phyloP scores from a whole-genome alignment of 2,888 invertebrate genomes.

The Pemphredon lugubris region DNA sequence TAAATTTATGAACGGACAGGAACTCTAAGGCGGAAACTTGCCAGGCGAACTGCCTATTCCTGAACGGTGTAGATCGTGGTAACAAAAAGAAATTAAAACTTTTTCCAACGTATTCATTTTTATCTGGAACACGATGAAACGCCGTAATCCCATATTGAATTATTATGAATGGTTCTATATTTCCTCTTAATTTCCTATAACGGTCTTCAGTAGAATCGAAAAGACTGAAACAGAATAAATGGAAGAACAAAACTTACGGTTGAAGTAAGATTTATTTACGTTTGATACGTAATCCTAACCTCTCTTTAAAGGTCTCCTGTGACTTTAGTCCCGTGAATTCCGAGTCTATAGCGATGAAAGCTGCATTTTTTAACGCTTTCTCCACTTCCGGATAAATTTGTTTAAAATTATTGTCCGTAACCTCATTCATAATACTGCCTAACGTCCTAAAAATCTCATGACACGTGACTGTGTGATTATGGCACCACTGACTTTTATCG shows the following conservation, averaged over 20 bases:
- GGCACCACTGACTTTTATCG: no score
- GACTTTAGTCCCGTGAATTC: constrained; percentile 87
- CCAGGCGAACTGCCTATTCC: constrained; percentile 85
- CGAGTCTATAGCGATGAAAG: constrained; percentile 87
- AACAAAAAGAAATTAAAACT: constrained; percentile 87
- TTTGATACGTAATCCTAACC: constrained; percentile 78
- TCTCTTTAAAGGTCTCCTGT: constrained; percentile 82
- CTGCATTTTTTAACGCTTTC: constrained; percentile 83
- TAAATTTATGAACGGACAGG: constrained; percentile 84
- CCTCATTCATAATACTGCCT: constrained; percentile 83
- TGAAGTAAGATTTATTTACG: not conserved
- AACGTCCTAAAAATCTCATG: not conserved
- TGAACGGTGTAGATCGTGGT: constrained; percentile 85
- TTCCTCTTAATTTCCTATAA: constrained; percentile 82
- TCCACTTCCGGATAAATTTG: constrained; percentile 83
- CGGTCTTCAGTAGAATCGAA: constrained; percentile 83
- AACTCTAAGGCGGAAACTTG: constrained; percentile 86
- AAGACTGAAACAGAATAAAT: constrained; percentile 81
- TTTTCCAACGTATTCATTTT: constrained; percentile 84
- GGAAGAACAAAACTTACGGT: not conserved
- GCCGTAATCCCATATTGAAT: constrained; percentile 87
- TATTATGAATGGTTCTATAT: constrained; percentile 83
- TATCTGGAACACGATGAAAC: constrained; percentile 84
- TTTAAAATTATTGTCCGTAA: constrained; percentile 85
- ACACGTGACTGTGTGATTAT: no score